A percentile compares a stretch with the other conserved stretches of the same genome.
These are phyloP conservation scores for Otus scops DNA, from an alignment of 2,797 vertebrate genomes.

Conservation along the genomic window DNA sequence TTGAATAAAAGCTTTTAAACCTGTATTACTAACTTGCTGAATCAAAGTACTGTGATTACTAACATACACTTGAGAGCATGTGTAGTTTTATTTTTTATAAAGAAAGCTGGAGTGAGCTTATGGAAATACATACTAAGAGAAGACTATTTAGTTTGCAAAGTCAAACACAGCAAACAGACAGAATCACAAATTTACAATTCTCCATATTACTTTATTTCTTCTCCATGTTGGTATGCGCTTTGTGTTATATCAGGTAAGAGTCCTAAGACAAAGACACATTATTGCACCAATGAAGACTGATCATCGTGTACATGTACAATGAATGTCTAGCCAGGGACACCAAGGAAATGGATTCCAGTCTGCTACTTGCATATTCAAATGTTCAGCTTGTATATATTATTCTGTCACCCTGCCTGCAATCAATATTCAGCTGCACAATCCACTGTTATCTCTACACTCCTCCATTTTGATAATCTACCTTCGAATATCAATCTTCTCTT, in stretches of 20 bases:
- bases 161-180: neutral
- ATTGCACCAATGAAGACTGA: neutral
- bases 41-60: neutral
- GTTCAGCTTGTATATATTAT: neutral
- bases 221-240: neutral
- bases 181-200: neutral
- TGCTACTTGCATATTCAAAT: constrained; percentile 7
- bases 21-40: neutral
- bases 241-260: neutral
- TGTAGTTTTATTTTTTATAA: neutral
- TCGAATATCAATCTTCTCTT: neutral
- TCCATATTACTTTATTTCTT: neutral
- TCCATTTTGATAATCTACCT: neutral
- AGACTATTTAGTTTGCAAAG: neutral
- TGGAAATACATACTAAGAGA: neutral
- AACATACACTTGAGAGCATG: neutral
- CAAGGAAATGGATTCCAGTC: neutral
- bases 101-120: neutral
- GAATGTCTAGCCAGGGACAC: neutral
- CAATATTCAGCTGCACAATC: constrained; percentile 13
- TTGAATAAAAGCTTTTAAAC: constrained; percentile 11
- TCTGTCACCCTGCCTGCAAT: neutral
- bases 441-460: neutral
- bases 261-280: neutral
- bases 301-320: neutral